Percentiles rank a stretch among this genome's conserved stretches.
Evolutionary conservation across 2,888 invertebrate species (phyloP).

Genomic region (Rapana venosa): DNA sequence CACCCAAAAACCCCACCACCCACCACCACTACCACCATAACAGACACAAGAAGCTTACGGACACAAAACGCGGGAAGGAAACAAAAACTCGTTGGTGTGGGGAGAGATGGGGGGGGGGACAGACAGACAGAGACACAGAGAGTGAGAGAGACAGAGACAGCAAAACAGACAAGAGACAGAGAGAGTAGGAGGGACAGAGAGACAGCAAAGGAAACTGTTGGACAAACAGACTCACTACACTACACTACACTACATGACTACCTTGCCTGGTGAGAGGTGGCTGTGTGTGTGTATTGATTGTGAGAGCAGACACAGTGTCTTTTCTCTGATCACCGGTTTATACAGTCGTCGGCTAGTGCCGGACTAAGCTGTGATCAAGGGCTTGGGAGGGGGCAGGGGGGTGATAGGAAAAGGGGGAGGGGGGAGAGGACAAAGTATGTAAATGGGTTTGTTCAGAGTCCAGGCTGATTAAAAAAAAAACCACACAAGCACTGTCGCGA

Average conservation of each 20-base stretch:
- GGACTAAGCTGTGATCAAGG: constrained; percentile 9
- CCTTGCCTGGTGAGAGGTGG: background rate
- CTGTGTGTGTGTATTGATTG: background rate
- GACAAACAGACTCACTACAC: background rate
- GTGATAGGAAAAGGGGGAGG: background rate
- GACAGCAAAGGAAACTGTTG: background rate
- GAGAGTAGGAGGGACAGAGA: background rate
- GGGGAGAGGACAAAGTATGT: background rate
- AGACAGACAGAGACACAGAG: no score
- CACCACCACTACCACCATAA: no score
- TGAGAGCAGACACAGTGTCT: constrained; percentile 12
- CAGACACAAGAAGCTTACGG: constrained; percentile 2
- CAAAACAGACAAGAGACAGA: background rate
- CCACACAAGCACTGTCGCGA: background rate
- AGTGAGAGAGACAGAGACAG: background rate
- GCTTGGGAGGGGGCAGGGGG: no score
- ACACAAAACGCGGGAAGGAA: constrained; percentile 23
- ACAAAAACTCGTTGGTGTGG: background rate
- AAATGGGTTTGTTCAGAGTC: background rate
- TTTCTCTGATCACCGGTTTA: background rate
- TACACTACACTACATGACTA: background rate
- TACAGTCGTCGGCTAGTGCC: constrained; percentile 15
- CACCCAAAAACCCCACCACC: no score
- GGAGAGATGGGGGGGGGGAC: no score
- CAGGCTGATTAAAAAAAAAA: background rate